Evolutionary conservation across 2,113 vertebrate genomes (phyloP).

Genomic region (Pungitius pungitius): DNA sequence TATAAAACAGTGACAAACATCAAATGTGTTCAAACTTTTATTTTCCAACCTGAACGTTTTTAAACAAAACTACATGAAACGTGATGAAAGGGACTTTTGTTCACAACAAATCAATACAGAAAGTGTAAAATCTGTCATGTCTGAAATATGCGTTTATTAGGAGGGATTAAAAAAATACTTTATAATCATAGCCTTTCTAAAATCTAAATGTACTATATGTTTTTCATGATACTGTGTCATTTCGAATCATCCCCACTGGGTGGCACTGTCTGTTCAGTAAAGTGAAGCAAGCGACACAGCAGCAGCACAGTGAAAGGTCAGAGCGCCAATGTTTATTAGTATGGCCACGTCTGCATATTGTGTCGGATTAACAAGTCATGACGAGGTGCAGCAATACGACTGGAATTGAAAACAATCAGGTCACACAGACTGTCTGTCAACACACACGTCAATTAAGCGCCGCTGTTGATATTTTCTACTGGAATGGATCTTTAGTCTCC

Average conservation of each 20-base stretch:
- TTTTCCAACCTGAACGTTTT: background rate
- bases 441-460: background rate
- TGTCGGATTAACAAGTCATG: background rate
- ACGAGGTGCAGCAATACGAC: background rate
- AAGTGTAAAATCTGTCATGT: background rate
- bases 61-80: background rate
- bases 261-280: constrained; percentile 57
- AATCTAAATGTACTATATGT: background rate
- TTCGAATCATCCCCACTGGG: constrained; percentile 20
- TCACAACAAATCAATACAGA: background rate
- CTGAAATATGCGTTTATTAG: no score
- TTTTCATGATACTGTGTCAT: background rate
- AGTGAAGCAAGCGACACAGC: background rate
- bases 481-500: background rate
- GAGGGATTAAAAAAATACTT: no score
- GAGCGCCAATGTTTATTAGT: background rate
- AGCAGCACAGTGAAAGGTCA: constrained; percentile 20
- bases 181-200: no score
- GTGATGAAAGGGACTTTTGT: background rate
- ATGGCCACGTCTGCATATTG: background rate
- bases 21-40: background rate
- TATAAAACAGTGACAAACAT: no score
- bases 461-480: constrained; percentile 1
- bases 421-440: constrained; percentile 5
- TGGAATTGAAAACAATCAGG: background rate